phyloP scores from a whole-genome alignment of 1,140 invertebrate species.

The Carcinoscorpius rotundicauda region DNA sequence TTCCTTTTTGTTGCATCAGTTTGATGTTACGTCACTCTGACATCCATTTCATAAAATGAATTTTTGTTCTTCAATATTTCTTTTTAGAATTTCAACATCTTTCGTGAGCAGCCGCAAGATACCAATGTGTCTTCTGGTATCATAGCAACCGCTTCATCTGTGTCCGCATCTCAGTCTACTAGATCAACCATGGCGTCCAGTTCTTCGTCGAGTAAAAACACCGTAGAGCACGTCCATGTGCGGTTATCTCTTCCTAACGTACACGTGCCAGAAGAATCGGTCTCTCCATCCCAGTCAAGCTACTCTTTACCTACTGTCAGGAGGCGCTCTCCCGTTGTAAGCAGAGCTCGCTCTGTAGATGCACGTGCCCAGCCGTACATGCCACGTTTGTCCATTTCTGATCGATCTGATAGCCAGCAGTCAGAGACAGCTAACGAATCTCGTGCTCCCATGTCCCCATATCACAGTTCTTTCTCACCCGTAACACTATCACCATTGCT shows the following conservation, averaged over 20 bases:
- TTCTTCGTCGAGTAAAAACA: no score
- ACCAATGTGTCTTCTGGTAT: neutral
- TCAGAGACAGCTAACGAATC: neutral
- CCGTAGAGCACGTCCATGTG: slow-evolving; percentile 13
- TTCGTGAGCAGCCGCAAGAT: slow-evolving; percentile 16
- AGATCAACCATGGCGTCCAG: no score
- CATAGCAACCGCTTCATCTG: no score
- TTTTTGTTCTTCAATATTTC: neutral
- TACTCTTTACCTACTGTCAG: slow-evolving; percentile 2
- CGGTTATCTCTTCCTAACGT: slow-evolving; percentile 15
- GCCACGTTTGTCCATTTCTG: slow-evolving; percentile 14
- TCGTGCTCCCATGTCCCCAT: slow-evolving; percentile 3
- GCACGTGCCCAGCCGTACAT: slow-evolving; percentile 16
- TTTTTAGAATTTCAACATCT: slow-evolving; percentile 18
- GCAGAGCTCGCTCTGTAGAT: slow-evolving; percentile 18
- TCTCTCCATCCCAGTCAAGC: slow-evolving; percentile 9
- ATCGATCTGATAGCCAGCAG: slow-evolving; percentile 12
- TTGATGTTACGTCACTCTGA: no score
- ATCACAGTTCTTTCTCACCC: slow-evolving; percentile 14
- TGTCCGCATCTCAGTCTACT: no score
- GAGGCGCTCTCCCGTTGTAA: slow-evolving; percentile 10
- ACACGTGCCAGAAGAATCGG: slow-evolving; percentile 16
- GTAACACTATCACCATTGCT: slow-evolving; percentile 2
- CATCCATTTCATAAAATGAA: no score
- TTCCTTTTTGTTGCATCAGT: no score